Conservation (phyloP, 64 coral and sea anemone genomes). For the Porites australiensis region DNA sequence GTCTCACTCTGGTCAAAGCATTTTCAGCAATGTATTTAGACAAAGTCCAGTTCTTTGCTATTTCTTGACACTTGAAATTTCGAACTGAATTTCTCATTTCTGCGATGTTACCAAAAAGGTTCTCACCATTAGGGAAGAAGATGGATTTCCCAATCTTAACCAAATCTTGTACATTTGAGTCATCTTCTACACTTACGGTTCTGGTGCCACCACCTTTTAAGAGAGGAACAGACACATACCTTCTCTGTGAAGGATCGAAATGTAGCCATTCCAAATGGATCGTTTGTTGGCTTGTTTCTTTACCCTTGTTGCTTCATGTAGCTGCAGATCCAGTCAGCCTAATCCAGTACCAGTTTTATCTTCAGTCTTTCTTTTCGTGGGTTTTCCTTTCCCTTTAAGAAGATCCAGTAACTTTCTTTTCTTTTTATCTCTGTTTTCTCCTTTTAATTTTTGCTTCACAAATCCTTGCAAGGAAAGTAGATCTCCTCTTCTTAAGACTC, state of each 20-base stretch:
- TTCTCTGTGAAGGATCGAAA: slow-evolving; percentile 28
- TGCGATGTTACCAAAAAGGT: slow-evolving; percentile 37
- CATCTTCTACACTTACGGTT: slow-evolving; percentile 18
- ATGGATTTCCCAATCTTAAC: slow-evolving; percentile 25
- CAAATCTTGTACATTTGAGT: slow-evolving; percentile 38
- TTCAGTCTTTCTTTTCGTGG: slow-evolving; percentile 4
- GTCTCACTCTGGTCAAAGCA: slow-evolving; percentile 48
- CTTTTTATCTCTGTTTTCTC: slow-evolving; percentile 44
- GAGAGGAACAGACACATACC: slow-evolving; percentile 34
- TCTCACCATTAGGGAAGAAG: slow-evolving; percentile 40
- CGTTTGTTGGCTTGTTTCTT: neutral
- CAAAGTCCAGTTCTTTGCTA: slow-evolving; percentile 15
- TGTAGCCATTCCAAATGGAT: slow-evolving; percentile 47
- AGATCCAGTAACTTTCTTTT: slow-evolving; percentile 44
- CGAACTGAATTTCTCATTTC: slow-evolving; percentile 27
- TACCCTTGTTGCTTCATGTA: neutral
- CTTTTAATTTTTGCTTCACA: slow-evolving; percentile 22
- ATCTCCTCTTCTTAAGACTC: neutral
- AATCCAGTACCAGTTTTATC: neutral
- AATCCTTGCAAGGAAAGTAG: slow-evolving; percentile 23
- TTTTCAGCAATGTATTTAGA: neutral
- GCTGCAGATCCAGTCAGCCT: neutral
- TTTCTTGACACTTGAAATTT: slow-evolving; percentile 35
- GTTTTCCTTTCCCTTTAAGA: slow-evolving; percentile 8
- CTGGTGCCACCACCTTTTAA: slow-evolving; percentile 47